Base-by-base conservation (phyloP, 2,113 vertebrate species). In the Phoenicopterus ruber region DNA sequence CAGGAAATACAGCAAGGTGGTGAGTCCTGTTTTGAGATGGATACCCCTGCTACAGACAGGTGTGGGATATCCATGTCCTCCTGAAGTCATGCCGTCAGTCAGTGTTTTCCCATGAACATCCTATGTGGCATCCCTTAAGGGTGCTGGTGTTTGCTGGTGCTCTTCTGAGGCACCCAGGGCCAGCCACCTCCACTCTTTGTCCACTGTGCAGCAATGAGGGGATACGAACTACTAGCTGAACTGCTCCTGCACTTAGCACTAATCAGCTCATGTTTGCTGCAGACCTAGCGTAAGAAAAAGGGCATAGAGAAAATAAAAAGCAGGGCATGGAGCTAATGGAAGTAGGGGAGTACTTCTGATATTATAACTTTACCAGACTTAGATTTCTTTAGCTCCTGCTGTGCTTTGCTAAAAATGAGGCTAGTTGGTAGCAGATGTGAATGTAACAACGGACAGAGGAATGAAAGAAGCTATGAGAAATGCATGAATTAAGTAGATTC, bases 371-470 rank as follows among this genome's bases (percentile, higher is more conserved):
- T 63, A 46, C 31, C 54, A 90, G 80, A 42, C 31, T 65, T 84
- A 18, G 44, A n/a, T 90, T 93, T 94, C 74, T 88, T 40, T 40
- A 73, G 58, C 7, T 92, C 28, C 82, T 73, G 36, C 49, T 91
- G 66, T 70, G 50, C 71, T 92, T 92, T 73, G 50, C 63, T 94
- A 59, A 81, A 92, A 90, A 86, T 6, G 4, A 96, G 22, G 46
- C 40, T 62, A 55, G 74, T 70, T 95, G 90, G 76, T 63, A 91
- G 86, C 82, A 88, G 79, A 89, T 76, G 62, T 91, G 78, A 72
- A 26, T 63, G 50, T 57, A 65, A 46, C 42, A 76, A 77, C n/a
- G 72, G 40, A 20, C 59, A 85, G 57, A 29, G n/a, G 38, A 74
- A 46, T 7, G 14, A 80, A 14, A 90, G 69, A 47, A 97, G 61